phyloP scores from a whole-genome alignment of 2,888 invertebrate genomes.

The Leptinotarsa rubiginosa region DNA sequence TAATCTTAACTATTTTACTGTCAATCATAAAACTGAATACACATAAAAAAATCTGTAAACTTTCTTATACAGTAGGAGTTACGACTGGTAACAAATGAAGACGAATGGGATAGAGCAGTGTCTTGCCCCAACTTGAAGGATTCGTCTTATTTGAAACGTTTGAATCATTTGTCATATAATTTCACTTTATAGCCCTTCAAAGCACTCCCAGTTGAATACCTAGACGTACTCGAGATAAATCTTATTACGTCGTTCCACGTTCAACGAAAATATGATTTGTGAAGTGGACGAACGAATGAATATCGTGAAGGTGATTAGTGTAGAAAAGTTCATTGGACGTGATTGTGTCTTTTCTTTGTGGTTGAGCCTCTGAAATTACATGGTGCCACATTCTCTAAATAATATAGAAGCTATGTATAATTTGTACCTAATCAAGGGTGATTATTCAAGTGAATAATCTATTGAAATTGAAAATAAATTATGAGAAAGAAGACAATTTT shows the following conservation, averaged over 20 bases:
- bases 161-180: conserved; percentile 15
- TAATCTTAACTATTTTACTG: no score
- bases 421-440: no score
- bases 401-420: no score
- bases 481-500: no score
- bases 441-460: no score
- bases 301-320: not conserved
- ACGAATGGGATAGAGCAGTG: conserved; percentile 5
- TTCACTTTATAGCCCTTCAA: conserved; percentile 11
- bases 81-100: not conserved
- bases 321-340: not conserved
- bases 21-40: no score
- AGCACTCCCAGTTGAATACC: conserved; percentile 15
- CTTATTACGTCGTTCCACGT: conserved; percentile 2
- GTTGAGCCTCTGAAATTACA: no score
- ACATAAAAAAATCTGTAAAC: not conserved
- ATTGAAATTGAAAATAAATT: no score
- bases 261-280: conserved; percentile 10
- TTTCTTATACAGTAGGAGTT: not conserved
- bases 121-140: conserved; percentile 12
- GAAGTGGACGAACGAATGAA: not conserved
- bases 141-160: conserved; percentile 15
- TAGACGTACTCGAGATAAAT: conserved; percentile 16
- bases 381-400: no score
- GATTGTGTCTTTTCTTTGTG: no score